These are phyloP conservation scores for Mythimna albipuncta DNA, from an alignment of 2,888 invertebrate genomes.

Conservation along the genomic window DNA sequence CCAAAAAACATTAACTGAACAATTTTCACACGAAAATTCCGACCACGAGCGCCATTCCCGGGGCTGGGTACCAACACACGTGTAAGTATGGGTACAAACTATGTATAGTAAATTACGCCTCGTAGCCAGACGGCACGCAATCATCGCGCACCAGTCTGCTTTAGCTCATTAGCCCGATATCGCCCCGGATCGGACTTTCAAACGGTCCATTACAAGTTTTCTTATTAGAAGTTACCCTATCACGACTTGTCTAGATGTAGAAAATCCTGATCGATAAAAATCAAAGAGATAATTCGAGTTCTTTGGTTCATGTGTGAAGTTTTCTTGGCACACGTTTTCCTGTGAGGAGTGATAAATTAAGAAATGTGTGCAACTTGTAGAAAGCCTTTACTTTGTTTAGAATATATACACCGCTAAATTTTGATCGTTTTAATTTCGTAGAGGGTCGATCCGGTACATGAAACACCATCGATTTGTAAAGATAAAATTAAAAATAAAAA, in stretches of 20 bases:
- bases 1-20: slow-evolving; percentile 6
- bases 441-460: too few species aligned
- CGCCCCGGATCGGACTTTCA: slow-evolving; percentile 82
- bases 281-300: slow-evolving; percentile 71
- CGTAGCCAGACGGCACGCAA: slow-evolving; percentile 71
- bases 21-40: slow-evolving; percentile 8
- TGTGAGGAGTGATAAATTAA: background rate
- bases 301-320: slow-evolving; percentile 30
- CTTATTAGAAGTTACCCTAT: slow-evolving; percentile 89
- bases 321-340: slow-evolving; percentile 26
- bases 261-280: slow-evolving; percentile 81
- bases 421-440: too few species aligned
- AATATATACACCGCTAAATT: too few species aligned
- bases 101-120: slow-evolving; percentile 62
- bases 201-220: slow-evolving; percentile 89
- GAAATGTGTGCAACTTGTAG: slow-evolving; percentile 12
- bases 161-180: slow-evolving; percentile 85
- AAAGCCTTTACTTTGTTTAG: background rate
- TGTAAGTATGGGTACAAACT: slow-evolving; percentile 23
- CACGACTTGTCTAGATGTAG: slow-evolving; percentile 80
- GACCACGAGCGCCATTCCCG: slow-evolving; percentile 1
- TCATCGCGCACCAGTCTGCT: slow-evolving; percentile 73
- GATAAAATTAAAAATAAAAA: too few species aligned
- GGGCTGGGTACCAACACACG: slow-evolving; percentile 25
- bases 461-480: too few species aligned